Base-by-base conservation (phyloP, 1,140 invertebrate species). In the Melitaea cinxia region DNA sequence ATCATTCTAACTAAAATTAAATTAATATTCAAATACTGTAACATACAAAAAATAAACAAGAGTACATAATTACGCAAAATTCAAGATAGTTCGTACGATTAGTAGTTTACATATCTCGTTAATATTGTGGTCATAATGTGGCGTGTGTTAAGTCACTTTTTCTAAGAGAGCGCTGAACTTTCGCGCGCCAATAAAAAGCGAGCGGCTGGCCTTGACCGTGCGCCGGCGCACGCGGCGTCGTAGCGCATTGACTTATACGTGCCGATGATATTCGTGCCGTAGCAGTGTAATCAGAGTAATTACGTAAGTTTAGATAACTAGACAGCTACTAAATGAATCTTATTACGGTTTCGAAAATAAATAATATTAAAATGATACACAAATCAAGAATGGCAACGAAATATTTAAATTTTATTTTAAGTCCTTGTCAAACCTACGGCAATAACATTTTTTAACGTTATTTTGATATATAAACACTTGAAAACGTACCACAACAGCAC, bases 161-260 rank as follows among this genome's bases (percentile, higher is more conserved):
- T 64, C 60, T 65, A 60, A 50, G 78, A 70, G 78, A 73, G 62
- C 78, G 74, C 59, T 81, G 78, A 81, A 81, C 78, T 81, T 78
- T 81, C 62, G 74, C 74, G 72, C 71, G 70, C 58, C 60, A 65
- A 75, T 77, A 81, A 81, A 77, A 81, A 77, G 70, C 74, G 73
- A 68, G 60, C 77, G 65, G 61, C 56, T 78, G 75, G 77, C 78
- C 78, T 81, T 81, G 78, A 81, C 78, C 76, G 77, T 70, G 72
- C 65, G 71, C 67, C 60, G 67, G 70, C 65, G 66, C 70, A 67
- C 45, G 57, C 64, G 65, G 55, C 49, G 39, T 56, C 60, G 50
- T 42, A 56, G 63, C 61, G 54, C 17, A 47, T 33, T 49, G 33
- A 54, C 64, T 58, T 39, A 23, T 49, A 50, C 42, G 45, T 50